Percentiles rank a stretch among this genome's conserved stretches.
Evolutionary conservation across 2,113 vertebrate genomes (phyloP).

Genomic region (Oreochromis aureus): DNA sequence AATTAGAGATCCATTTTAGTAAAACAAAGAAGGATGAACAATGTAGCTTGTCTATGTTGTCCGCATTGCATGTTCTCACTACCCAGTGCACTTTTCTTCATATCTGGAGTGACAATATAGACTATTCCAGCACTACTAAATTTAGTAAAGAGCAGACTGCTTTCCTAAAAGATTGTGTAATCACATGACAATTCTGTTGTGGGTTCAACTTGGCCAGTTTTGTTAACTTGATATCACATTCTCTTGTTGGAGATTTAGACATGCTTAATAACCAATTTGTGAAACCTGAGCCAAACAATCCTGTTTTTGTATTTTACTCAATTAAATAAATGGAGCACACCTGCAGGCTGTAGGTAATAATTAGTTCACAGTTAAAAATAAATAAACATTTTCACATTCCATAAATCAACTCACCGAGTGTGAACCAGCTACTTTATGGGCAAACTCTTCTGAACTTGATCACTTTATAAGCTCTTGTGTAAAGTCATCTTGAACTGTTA

Average conservation of each 20-base stretch:
- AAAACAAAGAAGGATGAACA: not conserved
- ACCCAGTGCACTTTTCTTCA: not conserved
- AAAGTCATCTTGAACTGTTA: not conserved
- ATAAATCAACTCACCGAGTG: not conserved
- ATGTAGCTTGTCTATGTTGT: not conserved
- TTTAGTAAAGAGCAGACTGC: not conserved
- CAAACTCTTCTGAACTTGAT: not conserved
- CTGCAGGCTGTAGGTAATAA: constrained; percentile 11
- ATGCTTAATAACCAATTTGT: not conserved
- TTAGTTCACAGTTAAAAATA: not conserved
- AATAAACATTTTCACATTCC: not conserved
- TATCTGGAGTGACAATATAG: not conserved
- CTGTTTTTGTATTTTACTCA: not conserved
- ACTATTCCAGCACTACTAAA: not conserved
- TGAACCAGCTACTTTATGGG: not conserved
- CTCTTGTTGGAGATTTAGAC: not conserved
- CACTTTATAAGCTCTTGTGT: not conserved
- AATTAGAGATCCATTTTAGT: constrained; percentile 4
- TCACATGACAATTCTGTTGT: not conserved
- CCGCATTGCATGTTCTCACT: not conserved
- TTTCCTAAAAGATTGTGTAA: not conserved
- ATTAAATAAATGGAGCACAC: constrained; percentile 15
- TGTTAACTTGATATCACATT: not conserved
- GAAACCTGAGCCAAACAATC: not conserved
- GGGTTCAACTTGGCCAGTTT: not conserved